Conservation (phyloP, 2,113 vertebrate species). For the Chionis minor region DNA sequence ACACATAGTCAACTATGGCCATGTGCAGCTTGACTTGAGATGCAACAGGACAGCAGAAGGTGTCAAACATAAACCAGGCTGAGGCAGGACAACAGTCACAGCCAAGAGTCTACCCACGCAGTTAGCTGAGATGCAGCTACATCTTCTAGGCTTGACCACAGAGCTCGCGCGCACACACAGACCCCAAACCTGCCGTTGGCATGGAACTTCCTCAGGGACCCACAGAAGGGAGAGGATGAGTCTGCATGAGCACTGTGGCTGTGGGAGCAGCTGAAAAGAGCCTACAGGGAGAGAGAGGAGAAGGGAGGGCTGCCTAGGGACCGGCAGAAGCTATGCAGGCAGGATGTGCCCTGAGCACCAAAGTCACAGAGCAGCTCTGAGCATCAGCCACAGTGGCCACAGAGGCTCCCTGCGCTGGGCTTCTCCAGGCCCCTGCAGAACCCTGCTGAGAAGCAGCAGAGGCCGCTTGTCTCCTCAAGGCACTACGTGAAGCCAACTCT, state of each 20-base stretch:
- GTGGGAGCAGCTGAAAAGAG: neutral
- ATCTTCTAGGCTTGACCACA: neutral
- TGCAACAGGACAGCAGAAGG: neutral
- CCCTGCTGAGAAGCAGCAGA: accelerated
- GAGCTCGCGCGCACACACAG: neutral
- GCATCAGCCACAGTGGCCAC: neutral
- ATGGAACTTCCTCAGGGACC: accelerated
- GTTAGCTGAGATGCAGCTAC: neutral
- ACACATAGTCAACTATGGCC: neutral
- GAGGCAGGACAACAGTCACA: neutral
- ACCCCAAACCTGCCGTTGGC: neutral
- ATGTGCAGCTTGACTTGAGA: neutral
- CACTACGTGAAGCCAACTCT: neutral
- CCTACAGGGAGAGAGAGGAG: neutral
- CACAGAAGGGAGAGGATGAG: neutral
- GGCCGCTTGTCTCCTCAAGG: neutral
- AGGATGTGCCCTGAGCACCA: neutral
- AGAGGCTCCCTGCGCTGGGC: neutral
- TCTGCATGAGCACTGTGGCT: neutral
- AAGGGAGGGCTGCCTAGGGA: neutral
- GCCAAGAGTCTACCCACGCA: neutral
- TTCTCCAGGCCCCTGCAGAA: neutral
- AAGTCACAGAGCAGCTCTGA: neutral
- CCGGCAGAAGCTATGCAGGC: neutral
- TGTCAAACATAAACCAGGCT: neutral